Evolutionary conservation across 2,113 vertebrate genomes (phyloP).

Genomic region (Hyperopisus bebe): DNA sequence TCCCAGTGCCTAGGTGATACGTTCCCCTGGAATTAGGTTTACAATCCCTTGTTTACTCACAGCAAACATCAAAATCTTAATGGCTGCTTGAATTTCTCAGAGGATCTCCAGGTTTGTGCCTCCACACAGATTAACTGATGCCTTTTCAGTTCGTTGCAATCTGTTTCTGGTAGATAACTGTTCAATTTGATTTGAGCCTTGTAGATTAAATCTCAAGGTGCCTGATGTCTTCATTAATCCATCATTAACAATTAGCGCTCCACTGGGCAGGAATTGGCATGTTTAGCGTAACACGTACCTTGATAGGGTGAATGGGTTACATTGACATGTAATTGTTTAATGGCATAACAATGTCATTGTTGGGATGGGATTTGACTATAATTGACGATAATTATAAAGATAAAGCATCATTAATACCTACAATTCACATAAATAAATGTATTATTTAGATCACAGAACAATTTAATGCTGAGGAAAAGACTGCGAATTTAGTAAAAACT

Average conservation of each 20-base stretch:
- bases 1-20: conserved; percentile 10
- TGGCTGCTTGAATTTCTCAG: not conserved
- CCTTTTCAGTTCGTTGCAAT: not conserved
- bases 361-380: not conserved
- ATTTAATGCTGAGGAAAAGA: not conserved
- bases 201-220: not conserved
- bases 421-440: too few relatives aligned
- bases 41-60: not conserved
- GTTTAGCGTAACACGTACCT: not conserved
- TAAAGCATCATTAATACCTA: not conserved
- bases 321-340: not conserved
- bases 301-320: not conserved
- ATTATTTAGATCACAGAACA: not conserved
- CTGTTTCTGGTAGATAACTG: not conserved
- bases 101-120: not conserved
- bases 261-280: not conserved
- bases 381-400: not conserved
- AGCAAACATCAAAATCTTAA: conserved; percentile 3
- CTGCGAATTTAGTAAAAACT: not conserved
- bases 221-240: not conserved
- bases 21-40: not conserved
- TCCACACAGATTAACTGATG: not conserved
- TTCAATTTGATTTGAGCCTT: not conserved
- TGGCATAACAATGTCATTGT: not conserved
- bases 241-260: not conserved